Base-by-base conservation (phyloP, 2,113 vertebrate species). In the Hypanus sabinus region DNA sequence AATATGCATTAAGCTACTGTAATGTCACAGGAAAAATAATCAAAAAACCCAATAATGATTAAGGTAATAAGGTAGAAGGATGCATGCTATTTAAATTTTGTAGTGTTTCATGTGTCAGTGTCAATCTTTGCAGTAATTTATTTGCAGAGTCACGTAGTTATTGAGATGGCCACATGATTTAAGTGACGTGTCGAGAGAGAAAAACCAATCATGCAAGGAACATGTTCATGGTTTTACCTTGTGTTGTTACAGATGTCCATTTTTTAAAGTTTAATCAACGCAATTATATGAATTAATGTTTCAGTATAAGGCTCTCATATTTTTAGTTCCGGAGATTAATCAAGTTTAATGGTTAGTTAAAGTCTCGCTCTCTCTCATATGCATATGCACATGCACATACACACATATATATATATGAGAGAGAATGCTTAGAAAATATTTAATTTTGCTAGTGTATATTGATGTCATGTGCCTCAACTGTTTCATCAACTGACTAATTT, bases 241-340 rank as follows among this genome's bases (percentile, higher is more conserved):
- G 8, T 22, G 10, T 85, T 57, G 60, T 88, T 88, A 60, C 14
- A 57, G 60, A 62, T 88, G 30, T 88, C 57, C 12, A 33, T 16
- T 62, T 88, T 88, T 88, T 57, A 18, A 65, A n/a, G 14, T n/a
- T 62, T 88, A 88, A 88, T n/a, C 85, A 65, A 88, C 62, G 46
- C 46, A 57, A 88, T 62, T 88, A 65, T n/a, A n/a, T 88, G 12
- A 88, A 30, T 88, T 65, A 62, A 62, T 88, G 60, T 60, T 88
- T 30, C 30, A 65, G 85, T 65, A 62, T 62, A n/a, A 65, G 57
- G 60, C 85, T 18, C 83, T 62, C 24, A 62, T 87, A 62, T n/a
- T 12, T 62, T 87, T 88, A 33, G 55, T 60, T 30, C 5, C 3
- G 5, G 30, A 88, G 85, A 30, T 60, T 88, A 60, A 88, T 88